Percentiles rank a stretch among this genome's conserved stretches.
Conservation (phyloP, 64 coral and sea anemone genomes). For the Pocillopora verrucosa region DNA sequence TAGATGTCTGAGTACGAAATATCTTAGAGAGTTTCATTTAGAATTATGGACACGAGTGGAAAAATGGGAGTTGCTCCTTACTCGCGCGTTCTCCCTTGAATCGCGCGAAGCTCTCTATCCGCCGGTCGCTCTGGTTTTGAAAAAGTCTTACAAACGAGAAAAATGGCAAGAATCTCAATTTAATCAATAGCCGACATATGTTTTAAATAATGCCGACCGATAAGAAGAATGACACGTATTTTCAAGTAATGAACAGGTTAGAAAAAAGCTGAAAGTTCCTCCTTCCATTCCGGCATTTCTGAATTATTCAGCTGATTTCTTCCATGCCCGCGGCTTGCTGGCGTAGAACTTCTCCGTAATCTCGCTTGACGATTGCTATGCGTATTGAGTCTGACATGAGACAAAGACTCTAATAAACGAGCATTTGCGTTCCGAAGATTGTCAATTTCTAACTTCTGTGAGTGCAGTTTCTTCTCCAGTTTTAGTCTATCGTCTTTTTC, state of each 20-base stretch:
- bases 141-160: too few relatives aligned
- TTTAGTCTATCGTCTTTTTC: conserved; percentile 42
- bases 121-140: too few relatives aligned
- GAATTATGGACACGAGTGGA: too few relatives aligned
- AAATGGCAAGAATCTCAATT: too few relatives aligned
- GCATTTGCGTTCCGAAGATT: conserved; percentile 45
- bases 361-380: conserved; percentile 6
- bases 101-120: too few relatives aligned
- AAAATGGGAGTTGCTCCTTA: too few relatives aligned
- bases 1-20: too few relatives aligned
- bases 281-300: conserved; percentile 40
- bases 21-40: too few relatives aligned
- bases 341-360: conserved; percentile 14
- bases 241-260: neutral
- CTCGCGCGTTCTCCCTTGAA: too few relatives aligned
- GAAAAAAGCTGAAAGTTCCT: conserved; percentile 68
- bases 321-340: neutral
- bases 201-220: neutral
- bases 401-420: conserved; percentile 43
- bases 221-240: neutral
- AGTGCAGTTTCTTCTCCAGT: conserved; percentile 38
- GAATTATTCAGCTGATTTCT: neutral
- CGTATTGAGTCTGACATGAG: conserved; percentile 21
- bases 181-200: neutral
- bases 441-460: conserved; percentile 55